Base-by-base conservation (phyloP, 2,113 vertebrate genomes). In the Alectura lathami region DNA sequence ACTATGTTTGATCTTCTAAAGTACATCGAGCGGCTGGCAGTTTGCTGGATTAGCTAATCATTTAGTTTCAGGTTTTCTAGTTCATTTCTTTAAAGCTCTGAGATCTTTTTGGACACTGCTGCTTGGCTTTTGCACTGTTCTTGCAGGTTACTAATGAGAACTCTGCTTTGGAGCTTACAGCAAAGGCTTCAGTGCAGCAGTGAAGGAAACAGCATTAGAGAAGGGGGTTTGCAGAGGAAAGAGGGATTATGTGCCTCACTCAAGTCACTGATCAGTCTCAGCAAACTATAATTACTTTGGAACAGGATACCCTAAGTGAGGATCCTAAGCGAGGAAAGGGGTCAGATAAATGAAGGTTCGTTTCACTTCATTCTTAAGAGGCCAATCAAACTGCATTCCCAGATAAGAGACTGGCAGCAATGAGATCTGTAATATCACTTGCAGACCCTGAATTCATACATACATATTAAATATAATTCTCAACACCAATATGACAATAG, bases 11-110 rank as follows among this genome's bases (percentile, higher is more conserved):
- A 91, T 96, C 86, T 90, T 59, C 34, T 83, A 17, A 85, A 92
- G 86, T 29, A 60, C 57, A 29, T 29, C 0, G 1, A 50, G 89
- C 59, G 54, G 64, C 84, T 96, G 85, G 91, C 91, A 85, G 30
- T 96, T 83, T 79, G 87, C 86, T 93, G 95, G 84, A 85, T 94
- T 89, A 91, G 79, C 83, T 96, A 83, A 86, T 91, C 83, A 7
- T 90, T 96, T 90, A 38, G 34, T 86, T 90, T 66, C 59, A 8
- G 14, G 38, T 20, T 82, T 96, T 96, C 80, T 27, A 23, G 80
- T 93, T 86, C 70, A 5, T 88, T 94, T 90, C 6, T 11, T 93
- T 90, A 78, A 74, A 78, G 47, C 84, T 26, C 73, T 50, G 63
- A 72, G 82, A 50, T 54, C 62, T 69, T 57, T 83, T 89, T 74